Conservation (phyloP, 2,797 vertebrate species). For the Poecilia picta region DNA sequence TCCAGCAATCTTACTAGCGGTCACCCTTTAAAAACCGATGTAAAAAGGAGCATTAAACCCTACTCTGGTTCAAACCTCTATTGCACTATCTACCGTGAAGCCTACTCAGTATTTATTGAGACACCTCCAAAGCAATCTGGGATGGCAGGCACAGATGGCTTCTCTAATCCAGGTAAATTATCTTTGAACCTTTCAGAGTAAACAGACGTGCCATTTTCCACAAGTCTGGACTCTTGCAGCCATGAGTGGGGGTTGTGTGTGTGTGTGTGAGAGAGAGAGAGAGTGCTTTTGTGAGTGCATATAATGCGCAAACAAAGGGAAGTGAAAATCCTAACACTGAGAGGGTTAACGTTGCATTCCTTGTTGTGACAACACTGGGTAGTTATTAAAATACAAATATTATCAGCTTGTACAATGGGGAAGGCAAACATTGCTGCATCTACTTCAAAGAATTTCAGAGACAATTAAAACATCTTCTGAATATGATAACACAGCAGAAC, state of each 20-base stretch:
- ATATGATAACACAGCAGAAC: not conserved
- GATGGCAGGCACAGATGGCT: constrained; percentile 81
- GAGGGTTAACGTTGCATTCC: constrained; percentile 20
- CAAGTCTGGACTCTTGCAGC: constrained; percentile 57
- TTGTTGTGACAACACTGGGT: constrained; percentile 37
- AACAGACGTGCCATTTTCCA: constrained; percentile 75
- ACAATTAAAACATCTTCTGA: not conserved
- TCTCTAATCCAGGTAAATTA: constrained; percentile 85
- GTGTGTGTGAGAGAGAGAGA: constrained; percentile 14
- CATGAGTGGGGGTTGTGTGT: constrained; percentile 16
- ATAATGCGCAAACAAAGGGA: constrained; percentile 27
- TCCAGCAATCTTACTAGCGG: constrained; percentile 40
- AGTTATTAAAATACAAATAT: constrained; percentile 19
- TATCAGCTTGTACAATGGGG: not conserved
- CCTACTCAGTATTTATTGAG: constrained; percentile 82
- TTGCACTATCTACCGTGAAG: constrained; percentile 49
- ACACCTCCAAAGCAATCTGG: constrained; percentile 79
- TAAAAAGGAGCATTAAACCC: constrained; percentile 64
- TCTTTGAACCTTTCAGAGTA: constrained; percentile 82
- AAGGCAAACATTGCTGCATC: not conserved
- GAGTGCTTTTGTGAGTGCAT: constrained; percentile 5
- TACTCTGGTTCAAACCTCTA: constrained; percentile 50
- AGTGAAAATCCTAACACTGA: constrained; percentile 34
- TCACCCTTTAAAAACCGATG: constrained; percentile 60
- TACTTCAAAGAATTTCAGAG: not conserved